These are phyloP conservation scores for Leptinotarsa texana DNA, from an alignment of 1,140 invertebrate species.

Conservation along the genomic window DNA sequence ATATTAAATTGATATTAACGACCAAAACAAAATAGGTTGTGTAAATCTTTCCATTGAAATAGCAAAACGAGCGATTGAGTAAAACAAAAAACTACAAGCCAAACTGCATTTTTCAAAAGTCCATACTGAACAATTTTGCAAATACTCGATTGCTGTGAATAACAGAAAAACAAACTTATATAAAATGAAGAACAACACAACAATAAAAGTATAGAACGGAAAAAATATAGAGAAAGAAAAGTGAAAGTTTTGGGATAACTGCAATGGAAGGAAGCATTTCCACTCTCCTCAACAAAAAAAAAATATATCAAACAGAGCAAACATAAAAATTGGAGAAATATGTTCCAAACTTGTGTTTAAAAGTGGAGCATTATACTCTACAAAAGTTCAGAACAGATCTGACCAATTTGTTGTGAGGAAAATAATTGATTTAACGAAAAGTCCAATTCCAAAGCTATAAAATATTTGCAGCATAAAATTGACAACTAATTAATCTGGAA, in stretches of 20 bases:
- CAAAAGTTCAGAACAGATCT: too few species aligned
- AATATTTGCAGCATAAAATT: too few species aligned
- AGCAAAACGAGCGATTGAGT: conserved; percentile 45
- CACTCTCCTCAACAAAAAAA: neutral
- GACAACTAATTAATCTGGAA: too few species aligned
- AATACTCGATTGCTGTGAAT: neutral
- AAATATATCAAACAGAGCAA: too few species aligned
- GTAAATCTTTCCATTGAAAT: conserved; percentile 28
- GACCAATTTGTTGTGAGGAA: too few species aligned
- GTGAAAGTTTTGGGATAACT: neutral
- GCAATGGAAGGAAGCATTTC: neutral
- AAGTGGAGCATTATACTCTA: too few species aligned
- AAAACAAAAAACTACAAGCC: conserved; percentile 43
- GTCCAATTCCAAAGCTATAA: too few species aligned
- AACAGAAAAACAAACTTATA: too few species aligned
- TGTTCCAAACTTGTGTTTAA: too few species aligned
- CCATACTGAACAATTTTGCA: neutral
- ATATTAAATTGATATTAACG: too few species aligned
- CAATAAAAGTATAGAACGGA: neutral
- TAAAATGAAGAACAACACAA: too few species aligned
- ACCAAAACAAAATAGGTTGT: conserved; percentile 11
- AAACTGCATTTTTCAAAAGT: conserved; percentile 26
- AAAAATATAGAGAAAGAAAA: neutral
- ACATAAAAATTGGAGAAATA: rapidly evolving
- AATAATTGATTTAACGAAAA: too few species aligned